A percentile compares a stretch with the other conserved stretches of the same genome.
Evolutionary conservation across 2,888 invertebrate species (phyloP).

Genomic region (Eulithis prunata): DNA sequence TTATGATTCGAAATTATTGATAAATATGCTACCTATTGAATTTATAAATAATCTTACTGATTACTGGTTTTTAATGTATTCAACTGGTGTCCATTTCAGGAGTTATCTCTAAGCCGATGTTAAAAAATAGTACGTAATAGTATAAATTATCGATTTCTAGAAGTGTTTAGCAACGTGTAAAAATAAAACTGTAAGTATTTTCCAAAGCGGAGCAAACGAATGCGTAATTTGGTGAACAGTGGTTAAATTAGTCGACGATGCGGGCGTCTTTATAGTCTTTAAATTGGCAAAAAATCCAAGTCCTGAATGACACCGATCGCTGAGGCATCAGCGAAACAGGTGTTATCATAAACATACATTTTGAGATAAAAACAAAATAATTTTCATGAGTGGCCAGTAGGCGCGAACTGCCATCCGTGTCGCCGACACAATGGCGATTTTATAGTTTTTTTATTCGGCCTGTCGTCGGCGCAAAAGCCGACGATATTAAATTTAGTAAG

Average conservation of each 20-base stretch:
- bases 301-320: constrained; percentile 80
- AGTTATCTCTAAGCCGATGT: background rate
- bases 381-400: constrained; percentile 83
- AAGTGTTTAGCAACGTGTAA: constrained; percentile 11
- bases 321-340: constrained; percentile 83
- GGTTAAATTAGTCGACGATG: constrained; percentile 82
- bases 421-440: constrained; percentile 83
- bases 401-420: constrained; percentile 82
- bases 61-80: constrained; percentile 20
- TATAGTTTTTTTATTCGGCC: constrained; percentile 77
- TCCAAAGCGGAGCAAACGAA: constrained; percentile 49
- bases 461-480: constrained; percentile 78
- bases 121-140: constrained; percentile 6
- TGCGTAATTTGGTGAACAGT: constrained; percentile 80
- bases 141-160: constrained; percentile 2
- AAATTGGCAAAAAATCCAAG: constrained; percentile 83
- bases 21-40: constrained; percentile 54
- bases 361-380: constrained; percentile 83
- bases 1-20: constrained; percentile 76
- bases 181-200: constrained; percentile 31
- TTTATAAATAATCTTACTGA: constrained; percentile 11
- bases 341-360: constrained; percentile 85
- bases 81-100: constrained; percentile 1
- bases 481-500: constrained; percentile 84
- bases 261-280: constrained; percentile 82